A percentile compares a stretch with the other conserved stretches of the same genome.
phyloP scores from a whole-genome alignment of 2,113 vertebrate genomes.

The Barnardius zonarius region DNA sequence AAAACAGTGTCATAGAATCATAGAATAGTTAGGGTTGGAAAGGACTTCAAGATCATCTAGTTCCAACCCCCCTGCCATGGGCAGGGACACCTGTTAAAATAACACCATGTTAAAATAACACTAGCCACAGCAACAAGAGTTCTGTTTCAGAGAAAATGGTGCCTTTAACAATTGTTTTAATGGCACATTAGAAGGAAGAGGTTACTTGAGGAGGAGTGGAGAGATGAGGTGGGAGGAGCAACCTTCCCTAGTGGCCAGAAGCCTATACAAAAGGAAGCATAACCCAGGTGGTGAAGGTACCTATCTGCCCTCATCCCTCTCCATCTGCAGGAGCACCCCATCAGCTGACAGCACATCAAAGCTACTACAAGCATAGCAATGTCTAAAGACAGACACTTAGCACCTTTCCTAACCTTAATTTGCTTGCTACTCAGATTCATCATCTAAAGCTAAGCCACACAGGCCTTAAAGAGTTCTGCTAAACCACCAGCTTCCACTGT shows the following conservation, averaged over 20 bases:
- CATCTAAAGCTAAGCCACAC: not conserved
- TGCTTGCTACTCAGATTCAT: not conserved
- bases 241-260: not conserved
- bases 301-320: not conserved
- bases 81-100: too few relatives aligned
- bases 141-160: not conserved
- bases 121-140: not conserved
- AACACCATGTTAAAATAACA: not conserved
- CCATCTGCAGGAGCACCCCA: not conserved
- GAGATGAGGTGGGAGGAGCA: not conserved
- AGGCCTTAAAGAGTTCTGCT: not conserved
- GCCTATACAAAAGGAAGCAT: rapidly evolving
- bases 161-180: not conserved
- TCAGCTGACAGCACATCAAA: not conserved
- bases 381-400: not conserved
- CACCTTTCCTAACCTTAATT: not conserved
- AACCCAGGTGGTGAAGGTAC: not conserved
- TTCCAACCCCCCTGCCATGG: too few relatives aligned
- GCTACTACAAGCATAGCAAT: not conserved
- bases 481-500: not conserved
- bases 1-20: not conserved
- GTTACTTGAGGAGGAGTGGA: not conserved
- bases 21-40: too few relatives aligned
- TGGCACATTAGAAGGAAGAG: not conserved
- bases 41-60: too few relatives aligned